Evolutionary conservation across 2,888 invertebrate genomes (phyloP).

Genomic region (Choreutis nemorana): DNA sequence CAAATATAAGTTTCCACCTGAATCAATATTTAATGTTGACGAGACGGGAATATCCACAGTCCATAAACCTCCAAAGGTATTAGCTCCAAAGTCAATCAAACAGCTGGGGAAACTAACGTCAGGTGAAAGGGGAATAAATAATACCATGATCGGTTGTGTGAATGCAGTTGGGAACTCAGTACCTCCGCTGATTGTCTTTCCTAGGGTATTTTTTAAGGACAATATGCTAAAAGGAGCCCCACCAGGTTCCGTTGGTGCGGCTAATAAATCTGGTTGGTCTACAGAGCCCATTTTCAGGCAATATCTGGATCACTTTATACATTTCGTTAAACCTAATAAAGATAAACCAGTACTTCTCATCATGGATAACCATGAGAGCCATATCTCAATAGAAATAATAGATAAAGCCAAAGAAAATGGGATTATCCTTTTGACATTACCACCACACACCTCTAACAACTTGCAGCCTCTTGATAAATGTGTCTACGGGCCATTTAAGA

Average conservation of each 20-base stretch:
- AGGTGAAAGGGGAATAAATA: constrained; percentile 6
- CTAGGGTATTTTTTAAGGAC: constrained; percentile 11
- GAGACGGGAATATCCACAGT: constrained; percentile 20
- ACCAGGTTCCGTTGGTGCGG: constrained; percentile 10
- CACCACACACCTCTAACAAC: constrained; percentile 21
- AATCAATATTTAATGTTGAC: constrained; percentile 19
- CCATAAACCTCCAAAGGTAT: constrained; percentile 17
- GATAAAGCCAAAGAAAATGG: constrained; percentile 11
- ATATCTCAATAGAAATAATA: constrained; percentile 11
- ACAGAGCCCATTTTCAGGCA: constrained; percentile 12
- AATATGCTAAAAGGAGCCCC: constrained; percentile 12
- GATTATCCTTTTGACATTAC: constrained; percentile 16
- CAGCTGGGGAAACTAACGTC: no score
- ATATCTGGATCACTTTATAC: constrained; percentile 18
- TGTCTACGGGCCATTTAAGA: constrained; percentile 17
- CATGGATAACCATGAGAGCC: constrained; percentile 12
- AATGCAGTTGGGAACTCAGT: constrained; percentile 13
- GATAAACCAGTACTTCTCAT: constrained; percentile 13
- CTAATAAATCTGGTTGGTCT: constrained; percentile 14
- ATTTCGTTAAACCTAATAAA: constrained; percentile 16
- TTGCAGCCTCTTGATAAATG: constrained; percentile 20
- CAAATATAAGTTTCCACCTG: constrained; percentile 9
- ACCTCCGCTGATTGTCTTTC: constrained; percentile 13
- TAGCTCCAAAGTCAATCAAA: no score
- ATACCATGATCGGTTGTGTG: constrained; percentile 8